phyloP scores from a whole-genome alignment of 2,888 invertebrate genomes.

The Dioctria linearis region DNA sequence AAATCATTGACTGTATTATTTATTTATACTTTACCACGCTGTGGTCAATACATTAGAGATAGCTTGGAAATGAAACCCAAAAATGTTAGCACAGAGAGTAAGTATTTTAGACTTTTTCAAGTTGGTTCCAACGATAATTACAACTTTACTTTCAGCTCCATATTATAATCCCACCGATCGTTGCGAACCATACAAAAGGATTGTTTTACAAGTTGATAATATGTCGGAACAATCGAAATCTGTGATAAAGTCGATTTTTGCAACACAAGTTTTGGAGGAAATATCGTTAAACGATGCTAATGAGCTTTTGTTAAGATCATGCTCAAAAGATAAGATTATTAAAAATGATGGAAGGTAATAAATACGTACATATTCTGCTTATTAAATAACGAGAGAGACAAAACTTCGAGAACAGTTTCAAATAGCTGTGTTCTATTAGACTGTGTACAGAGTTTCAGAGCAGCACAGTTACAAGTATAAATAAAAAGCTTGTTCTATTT shows the following conservation, averaged over 20 bases:
- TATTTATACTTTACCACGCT: conserved; percentile 80
- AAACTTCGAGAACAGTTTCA: no score
- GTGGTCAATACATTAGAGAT: conserved; percentile 80
- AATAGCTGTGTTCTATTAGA: no score
- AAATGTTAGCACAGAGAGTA: conserved; percentile 57
- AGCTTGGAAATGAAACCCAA: conserved; percentile 77
- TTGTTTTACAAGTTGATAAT: conserved; percentile 82
- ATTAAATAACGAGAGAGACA: no score
- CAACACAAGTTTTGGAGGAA: conserved; percentile 77
- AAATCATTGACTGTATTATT: conserved; percentile 85
- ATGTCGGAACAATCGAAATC: conserved; percentile 78
- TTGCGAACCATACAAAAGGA: conserved; percentile 80
- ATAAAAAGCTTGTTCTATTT: no score
- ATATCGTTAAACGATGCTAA: conserved; percentile 84
- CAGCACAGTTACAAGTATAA: no score
- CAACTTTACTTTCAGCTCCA: conserved; percentile 67
- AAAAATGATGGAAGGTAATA: conserved; percentile 62
- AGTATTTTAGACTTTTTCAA: conserved; percentile 41
- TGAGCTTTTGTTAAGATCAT: conserved; percentile 82
- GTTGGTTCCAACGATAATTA: background rate
- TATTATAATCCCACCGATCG: conserved; percentile 77
- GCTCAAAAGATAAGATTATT: conserved; percentile 65
- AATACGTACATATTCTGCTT: background rate
- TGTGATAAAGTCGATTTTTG: conserved; percentile 78
- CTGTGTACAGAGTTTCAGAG: no score